These are phyloP conservation scores for Meriones psammophilus DNA, from an alignment of 2,797 vertebrate species.

Conservation along the genomic window DNA sequence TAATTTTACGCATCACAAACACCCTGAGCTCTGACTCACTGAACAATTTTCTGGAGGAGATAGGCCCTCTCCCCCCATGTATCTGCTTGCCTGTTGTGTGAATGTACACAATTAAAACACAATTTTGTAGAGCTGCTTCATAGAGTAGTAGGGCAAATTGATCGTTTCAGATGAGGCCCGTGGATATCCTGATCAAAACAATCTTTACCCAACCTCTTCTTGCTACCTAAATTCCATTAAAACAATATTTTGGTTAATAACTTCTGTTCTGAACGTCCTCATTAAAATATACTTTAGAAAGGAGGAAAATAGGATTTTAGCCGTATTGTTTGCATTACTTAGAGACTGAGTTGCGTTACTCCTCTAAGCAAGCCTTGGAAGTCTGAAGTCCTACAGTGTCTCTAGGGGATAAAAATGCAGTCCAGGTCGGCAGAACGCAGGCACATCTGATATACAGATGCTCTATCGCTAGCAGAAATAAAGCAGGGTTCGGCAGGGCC, in stretches of 20 bases:
- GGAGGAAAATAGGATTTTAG: neutral
- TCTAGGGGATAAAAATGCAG: neutral
- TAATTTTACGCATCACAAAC: neutral
- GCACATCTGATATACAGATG: no score
- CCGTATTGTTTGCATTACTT: neutral
- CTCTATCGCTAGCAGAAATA: neutral
- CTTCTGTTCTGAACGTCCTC: neutral
- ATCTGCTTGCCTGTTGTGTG: neutral
- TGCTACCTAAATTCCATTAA: neutral
- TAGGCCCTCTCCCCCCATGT: neutral
- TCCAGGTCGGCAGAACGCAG: neutral
- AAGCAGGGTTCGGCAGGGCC: no score
- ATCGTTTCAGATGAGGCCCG: neutral
- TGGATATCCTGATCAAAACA: neutral
- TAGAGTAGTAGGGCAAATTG: neutral
- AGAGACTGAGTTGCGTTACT: neutral
- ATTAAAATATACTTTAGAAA: neutral
- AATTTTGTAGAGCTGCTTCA: neutral
- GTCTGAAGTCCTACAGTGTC: neutral
- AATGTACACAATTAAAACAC: neutral
- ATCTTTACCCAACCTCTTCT: neutral
- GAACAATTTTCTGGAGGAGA: neutral
- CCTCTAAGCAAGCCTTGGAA: neutral
- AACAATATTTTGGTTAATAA: constrained; percentile 18
- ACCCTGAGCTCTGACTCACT: neutral